Percentiles rank a stretch among this genome's conserved stretches.
Conservation (phyloP, 2,888 invertebrate genomes). For the Cremastinae sp. region DNA sequence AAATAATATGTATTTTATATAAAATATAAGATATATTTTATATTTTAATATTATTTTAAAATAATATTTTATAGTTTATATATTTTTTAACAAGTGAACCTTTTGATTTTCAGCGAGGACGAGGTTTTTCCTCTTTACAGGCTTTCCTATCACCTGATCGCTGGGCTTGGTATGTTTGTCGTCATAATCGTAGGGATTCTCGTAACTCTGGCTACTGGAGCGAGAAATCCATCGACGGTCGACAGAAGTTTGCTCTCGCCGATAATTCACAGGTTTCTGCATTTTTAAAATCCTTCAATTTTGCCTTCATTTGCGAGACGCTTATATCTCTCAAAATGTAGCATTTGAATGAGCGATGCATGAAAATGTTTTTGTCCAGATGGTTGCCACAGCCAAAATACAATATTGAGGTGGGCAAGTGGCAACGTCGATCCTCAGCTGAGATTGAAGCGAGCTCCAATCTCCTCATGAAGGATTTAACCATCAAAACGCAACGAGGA, state of each 20-base stretch:
- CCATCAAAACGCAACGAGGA: constrained; percentile 51
- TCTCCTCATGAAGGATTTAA: constrained; percentile 53
- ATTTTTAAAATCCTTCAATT: constrained; percentile 38
- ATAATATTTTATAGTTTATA: no score
- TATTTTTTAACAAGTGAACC: no score
- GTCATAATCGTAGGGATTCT: constrained; percentile 86
- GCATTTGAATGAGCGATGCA: no score
- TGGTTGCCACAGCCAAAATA: constrained; percentile 70
- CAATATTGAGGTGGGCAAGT: constrained; percentile 49
- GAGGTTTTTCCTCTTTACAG: constrained; percentile 88
- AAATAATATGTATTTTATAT: no score
- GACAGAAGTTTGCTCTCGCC: constrained; percentile 84
- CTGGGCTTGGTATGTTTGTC: constrained; percentile 86
- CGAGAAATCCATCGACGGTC: constrained; percentile 81
- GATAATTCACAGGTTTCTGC: constrained; percentile 82
- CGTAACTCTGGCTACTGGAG: constrained; percentile 84
- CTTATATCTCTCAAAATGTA: no score
- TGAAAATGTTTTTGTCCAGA: constrained; percentile 60
- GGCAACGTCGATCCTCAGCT: constrained; percentile 43
- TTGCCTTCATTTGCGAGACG: no score
- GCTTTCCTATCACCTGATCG: constrained; percentile 91
- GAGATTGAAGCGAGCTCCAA: constrained; percentile 47
- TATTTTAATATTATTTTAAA: no score
- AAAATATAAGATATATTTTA: no score
- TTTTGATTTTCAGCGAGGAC: constrained; percentile 75